Percentiles rank a stretch among this genome's conserved stretches.
These are phyloP conservation scores for Phania funesta DNA, from an alignment of 2,888 invertebrate genomes.

Conservation along the genomic window DNA sequence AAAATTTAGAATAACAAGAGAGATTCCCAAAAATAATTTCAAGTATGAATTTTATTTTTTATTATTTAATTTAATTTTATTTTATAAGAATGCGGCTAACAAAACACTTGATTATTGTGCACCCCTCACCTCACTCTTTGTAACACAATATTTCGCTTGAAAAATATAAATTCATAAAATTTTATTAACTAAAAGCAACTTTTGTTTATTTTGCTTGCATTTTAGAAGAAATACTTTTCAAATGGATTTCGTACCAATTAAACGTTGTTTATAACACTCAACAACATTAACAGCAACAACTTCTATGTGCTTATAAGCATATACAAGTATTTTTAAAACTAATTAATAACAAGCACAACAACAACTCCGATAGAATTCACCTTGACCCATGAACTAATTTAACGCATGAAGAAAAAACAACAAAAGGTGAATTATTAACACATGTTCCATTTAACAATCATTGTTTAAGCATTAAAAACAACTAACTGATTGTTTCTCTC, in stretches of 20 bases:
- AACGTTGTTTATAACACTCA: not conserved
- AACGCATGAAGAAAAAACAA: not conserved
- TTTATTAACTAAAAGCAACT: too few species aligned
- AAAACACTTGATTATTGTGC: too few species aligned
- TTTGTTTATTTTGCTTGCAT: not conserved
- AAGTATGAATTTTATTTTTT: too few species aligned
- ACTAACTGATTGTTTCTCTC: not conserved
- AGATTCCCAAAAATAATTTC: too few species aligned
- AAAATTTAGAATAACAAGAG: too few species aligned
- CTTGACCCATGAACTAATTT: slow-evolving; percentile 40
- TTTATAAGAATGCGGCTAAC: too few species aligned
- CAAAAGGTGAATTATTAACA: slow-evolving; percentile 20
- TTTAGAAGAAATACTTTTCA: not conserved
- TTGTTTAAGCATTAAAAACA: not conserved
- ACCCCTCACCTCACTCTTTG: too few species aligned
- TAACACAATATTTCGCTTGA: too few species aligned
- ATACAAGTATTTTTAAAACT: slow-evolving; percentile 6
- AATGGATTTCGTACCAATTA: slow-evolving; percentile 1
- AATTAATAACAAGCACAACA: slow-evolving; percentile 6
- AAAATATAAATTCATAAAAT: too few species aligned
- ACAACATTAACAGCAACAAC: slow-evolving; percentile 6
- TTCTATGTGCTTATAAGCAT: not conserved
- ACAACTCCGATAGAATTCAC: not conserved
- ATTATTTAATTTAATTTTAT: too few species aligned
- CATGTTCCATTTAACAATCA: slow-evolving; percentile 27